These are phyloP conservation scores for Pelodytes ibericus DNA, from an alignment of 2,797 vertebrate species.

Conservation along the genomic window DNA sequence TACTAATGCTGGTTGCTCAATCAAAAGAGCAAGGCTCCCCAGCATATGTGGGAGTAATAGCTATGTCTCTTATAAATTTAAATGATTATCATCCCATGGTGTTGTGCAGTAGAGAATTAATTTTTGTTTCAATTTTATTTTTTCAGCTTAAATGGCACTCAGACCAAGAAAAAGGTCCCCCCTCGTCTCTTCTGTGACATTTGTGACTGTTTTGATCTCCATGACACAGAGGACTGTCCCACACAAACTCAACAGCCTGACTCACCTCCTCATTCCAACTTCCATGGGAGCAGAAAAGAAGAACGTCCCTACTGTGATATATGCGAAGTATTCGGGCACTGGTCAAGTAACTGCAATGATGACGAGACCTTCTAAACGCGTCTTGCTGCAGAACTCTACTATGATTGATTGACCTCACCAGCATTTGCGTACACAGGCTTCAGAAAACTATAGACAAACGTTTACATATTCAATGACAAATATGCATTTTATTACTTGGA, in stretches of 20 bases:
- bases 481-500: conserved; percentile 35
- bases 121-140: no score
- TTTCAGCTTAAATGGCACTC: conserved; percentile 47
- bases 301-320: conserved; percentile 94
- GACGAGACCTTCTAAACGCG: conserved; percentile 88
- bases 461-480: conserved; percentile 30
- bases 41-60: no score
- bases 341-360: conserved; percentile 89
- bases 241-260: conserved; percentile 90
- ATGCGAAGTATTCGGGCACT: conserved; percentile 93
- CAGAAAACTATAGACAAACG: conserved; percentile 38
- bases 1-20: no score
- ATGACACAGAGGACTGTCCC: conserved; percentile 95
- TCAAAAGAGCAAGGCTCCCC: no score
- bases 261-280: conserved; percentile 85
- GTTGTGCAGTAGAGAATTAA: no score
- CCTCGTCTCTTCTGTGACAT: conserved; percentile 97
- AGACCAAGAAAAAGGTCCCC: conserved; percentile 80
- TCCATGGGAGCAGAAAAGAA: conserved; percentile 81
- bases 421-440: conserved; percentile 58
- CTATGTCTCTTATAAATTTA: no score
- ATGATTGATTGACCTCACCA: conserved; percentile 54
- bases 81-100: no score
- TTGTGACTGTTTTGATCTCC: conserved; percentile 95
- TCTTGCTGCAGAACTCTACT: rapidly evolving